Evolutionary conservation across 2,113 vertebrate species (phyloP), one percentile per base, ranked within the genome.

Genomic region (Otus sunia): DNA sequence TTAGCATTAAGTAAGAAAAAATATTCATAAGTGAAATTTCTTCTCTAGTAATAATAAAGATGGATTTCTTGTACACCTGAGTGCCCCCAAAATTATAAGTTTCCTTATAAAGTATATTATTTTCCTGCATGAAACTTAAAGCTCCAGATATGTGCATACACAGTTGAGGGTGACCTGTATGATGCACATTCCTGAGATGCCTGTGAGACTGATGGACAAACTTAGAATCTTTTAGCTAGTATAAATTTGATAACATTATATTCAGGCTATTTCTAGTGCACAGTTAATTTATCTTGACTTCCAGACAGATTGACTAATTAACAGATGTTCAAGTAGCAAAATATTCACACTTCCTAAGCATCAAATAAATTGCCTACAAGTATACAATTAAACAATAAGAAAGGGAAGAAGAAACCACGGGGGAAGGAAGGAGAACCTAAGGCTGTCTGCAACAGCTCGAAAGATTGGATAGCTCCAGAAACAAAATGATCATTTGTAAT

Each of bases 211-310:
- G 43, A 34, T 37, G 43, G n/a, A 66, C 71, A 92, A 86, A 34
- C 26, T 56, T 78, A 36, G 11, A 71, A 85, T 53, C 29, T 62
- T 93, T 71, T 26, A 83, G 15, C 17, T n/a, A 90, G n/a, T 14
- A 36, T 84, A 79, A 85, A 78, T 69, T 81, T 21, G 3, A 56
- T 53, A 56, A 59, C 45, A 66, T 16, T 71, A 63, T 52, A 93
- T 53, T 82, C 36, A 68, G 66, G 8, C 6, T 90, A 39, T 90
- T 96, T 92, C 69, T 45, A 79, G 19, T 14, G 9, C 60, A 63
- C 41, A 68, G 67, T 71, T 86, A 85, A 67, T 87, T 87, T 94
- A 85, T 94, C 73, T 91, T 75, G 63, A 32, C 78, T 94, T 94
- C 47, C 49, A 89, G 22, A 91, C 32, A 89, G 63, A 73, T 23